Evolutionary conservation across 2,797 vertebrate genomes (phyloP), one percentile per base, ranked within the genome.

Genomic region (Myotis daubentonii): DNA sequence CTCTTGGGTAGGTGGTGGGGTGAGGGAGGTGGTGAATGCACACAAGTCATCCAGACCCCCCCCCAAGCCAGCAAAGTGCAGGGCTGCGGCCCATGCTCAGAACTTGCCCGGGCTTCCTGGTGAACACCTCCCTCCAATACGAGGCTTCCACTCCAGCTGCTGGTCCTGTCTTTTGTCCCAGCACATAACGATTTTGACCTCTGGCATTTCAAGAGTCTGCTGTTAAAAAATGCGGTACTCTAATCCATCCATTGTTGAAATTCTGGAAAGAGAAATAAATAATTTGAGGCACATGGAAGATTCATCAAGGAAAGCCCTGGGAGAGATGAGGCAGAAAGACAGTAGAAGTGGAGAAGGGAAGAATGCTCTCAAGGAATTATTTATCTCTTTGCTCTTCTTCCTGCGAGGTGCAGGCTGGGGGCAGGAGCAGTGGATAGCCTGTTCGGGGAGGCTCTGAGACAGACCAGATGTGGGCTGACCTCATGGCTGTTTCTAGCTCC

Each of bases 391-490:
- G 70, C 68, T 96, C 84, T 86, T 96, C 87, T 95, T 96, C 89
- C 92, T 89, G 90, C 95, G 89, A 84, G 83, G 12, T 36, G 17
- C 55, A 38, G 85, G 36, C 17, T 30, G 19, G 74, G 65, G n/a
- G 7, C 38, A 44, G 53, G 75, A 62, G 36, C n/a, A 5, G 8
- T 28, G 71, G 87, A 25, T 41, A 91, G 87, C 17, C 55, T 78
- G 49, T 25, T 85, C 15, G 15, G 28, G 65, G 86, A 66, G 60
- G 38, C 80, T 91, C 80, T 60, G 96, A 97, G 92, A 89, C 53
- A 92, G 87, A 97, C 95, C 97, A 97, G 95, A 97, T 97, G 97
- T 74, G 82, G 86, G 60, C 74, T 97, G 96, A 96, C 95, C 97
- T 97, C 88, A 76, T 80, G 94, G 70, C 38, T 78, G 30, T 68